These are phyloP conservation scores for Hemibagrus guttatus DNA, from an alignment of 2,797 vertebrate species.

Conservation along the genomic window DNA sequence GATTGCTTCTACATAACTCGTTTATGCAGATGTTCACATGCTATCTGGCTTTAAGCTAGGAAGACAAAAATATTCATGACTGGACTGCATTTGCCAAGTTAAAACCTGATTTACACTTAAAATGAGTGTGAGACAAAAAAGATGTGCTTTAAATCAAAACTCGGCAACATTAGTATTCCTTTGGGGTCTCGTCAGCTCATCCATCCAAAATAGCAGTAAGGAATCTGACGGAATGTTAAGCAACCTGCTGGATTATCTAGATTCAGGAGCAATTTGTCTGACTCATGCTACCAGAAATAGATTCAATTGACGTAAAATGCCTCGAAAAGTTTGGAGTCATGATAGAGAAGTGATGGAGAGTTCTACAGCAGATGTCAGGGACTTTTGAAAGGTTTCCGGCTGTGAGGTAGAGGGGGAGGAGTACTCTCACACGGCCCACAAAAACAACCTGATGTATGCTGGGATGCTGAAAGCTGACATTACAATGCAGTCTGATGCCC, in stretches of 20 bases:
- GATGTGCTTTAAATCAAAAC: conserved; percentile 16
- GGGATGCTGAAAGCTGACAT: conserved; percentile 17
- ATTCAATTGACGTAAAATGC: not conserved
- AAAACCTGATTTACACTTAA: conserved; percentile 13
- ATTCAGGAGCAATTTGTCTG: conserved; percentile 16
- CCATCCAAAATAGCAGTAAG: conserved; percentile 25
- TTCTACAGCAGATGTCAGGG: not conserved
- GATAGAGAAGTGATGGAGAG: not conserved
- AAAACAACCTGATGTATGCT: not conserved
- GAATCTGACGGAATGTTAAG: conserved; percentile 31
- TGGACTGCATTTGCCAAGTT: not conserved
- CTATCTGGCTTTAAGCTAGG: not conserved
- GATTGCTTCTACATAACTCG: too few relatives aligned
- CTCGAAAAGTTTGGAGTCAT: not conserved
- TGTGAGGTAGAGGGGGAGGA: not conserved
- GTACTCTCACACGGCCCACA: not conserved
- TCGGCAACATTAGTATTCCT: conserved; percentile 33
- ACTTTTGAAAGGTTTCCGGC: not conserved
- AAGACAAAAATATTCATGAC: not conserved
- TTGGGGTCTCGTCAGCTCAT: not conserved
- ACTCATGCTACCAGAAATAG: conserved; percentile 12
- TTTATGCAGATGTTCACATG: not conserved
- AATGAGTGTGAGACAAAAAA: not conserved
- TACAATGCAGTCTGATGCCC: not conserved
- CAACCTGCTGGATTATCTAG: conserved; percentile 17